phyloP scores from a whole-genome alignment of 1,140 invertebrate species.

The Mycetomoellerius zeteki region DNA sequence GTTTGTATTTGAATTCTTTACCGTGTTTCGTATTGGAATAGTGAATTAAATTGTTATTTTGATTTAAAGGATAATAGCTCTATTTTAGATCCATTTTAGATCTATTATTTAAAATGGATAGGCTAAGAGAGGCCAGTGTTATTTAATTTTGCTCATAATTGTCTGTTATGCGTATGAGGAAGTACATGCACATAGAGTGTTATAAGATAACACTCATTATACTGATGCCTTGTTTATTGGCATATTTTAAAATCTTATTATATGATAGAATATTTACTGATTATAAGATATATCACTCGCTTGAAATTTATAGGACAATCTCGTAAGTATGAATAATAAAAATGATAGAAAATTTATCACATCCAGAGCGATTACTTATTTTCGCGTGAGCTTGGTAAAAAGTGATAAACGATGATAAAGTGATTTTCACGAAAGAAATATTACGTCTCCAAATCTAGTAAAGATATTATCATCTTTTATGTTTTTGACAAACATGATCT shows the following conservation, averaged over 20 bases:
- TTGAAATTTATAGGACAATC: constrained; percentile 10
- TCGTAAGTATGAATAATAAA: constrained; percentile 25
- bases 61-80: not conserved
- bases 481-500: not conserved
- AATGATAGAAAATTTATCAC: constrained; percentile 19
- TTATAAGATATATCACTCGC: not conserved
- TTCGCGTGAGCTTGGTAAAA: constrained; percentile 3
- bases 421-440: constrained; percentile 21
- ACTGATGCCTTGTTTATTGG: not conserved
- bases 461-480: constrained; percentile 9
- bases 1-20: not conserved
- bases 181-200: no score
- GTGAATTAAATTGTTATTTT: not conserved
- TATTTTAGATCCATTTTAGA: not conserved
- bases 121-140: not conserved
- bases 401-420: constrained; percentile 27
- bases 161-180: not conserved
- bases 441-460: constrained; percentile 19
- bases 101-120: not conserved
- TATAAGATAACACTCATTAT: not conserved
- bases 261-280: not conserved
- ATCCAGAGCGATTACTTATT: constrained; percentile 11
- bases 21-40: not conserved
- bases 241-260: not conserved
- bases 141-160: not conserved